Conservation (phyloP, 2,888 invertebrate species). For the Drosophila sordidula region DNA sequence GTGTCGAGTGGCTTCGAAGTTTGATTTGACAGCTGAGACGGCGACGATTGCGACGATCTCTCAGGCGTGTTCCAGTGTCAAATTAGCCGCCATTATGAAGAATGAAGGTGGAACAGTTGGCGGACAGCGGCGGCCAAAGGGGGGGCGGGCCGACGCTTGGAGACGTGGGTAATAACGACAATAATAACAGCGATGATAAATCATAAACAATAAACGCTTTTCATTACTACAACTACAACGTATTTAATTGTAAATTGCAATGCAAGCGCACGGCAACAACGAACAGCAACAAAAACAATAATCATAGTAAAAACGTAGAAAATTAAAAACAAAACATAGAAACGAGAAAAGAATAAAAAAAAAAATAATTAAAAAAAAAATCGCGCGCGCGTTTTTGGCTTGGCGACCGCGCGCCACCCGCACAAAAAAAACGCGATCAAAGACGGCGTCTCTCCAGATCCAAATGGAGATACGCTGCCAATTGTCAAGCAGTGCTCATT, state of each 20-base stretch:
- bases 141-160: background rate
- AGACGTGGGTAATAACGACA: constrained; percentile 48
- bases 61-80: constrained; percentile 74
- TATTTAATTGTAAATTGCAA: constrained; percentile 58
- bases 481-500: constrained; percentile 63
- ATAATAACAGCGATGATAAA: constrained; percentile 62
- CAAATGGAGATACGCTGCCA: constrained; percentile 57
- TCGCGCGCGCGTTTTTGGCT: constrained; percentile 50
- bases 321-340: background rate
- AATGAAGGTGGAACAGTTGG: constrained; percentile 24
- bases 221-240: constrained; percentile 47
- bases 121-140: background rate
- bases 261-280: constrained; percentile 30
- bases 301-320: constrained; percentile 16
- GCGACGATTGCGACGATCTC: constrained; percentile 36
- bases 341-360: background rate
- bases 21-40: constrained; percentile 70
- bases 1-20: constrained; percentile 63
- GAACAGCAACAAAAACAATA: constrained; percentile 18
- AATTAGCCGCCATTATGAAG: constrained; percentile 68
- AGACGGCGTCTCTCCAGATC: constrained; percentile 66
- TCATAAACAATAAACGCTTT: constrained; percentile 68
- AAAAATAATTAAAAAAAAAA: background rate
- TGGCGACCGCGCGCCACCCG: constrained; percentile 59
- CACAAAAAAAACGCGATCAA: constrained; percentile 69